phyloP scores from a whole-genome alignment of 2,113 vertebrate species.

The Pomatorhinus ruficollis region DNA sequence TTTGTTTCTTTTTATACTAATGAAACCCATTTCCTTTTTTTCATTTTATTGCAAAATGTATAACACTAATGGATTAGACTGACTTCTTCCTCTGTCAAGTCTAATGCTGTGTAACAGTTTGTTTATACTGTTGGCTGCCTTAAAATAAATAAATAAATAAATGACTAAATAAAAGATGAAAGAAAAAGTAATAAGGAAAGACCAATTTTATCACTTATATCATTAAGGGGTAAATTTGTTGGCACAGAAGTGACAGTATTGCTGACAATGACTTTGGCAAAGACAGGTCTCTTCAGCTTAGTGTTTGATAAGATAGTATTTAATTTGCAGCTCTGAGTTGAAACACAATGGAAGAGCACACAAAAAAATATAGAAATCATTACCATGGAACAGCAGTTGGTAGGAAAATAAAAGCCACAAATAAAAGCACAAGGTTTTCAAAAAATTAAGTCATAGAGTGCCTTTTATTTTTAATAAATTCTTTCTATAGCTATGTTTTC shows the following conservation, averaged over 20 bases:
- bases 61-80: conserved; percentile 19
- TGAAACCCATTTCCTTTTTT: background rate
- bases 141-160: background rate
- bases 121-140: conserved; percentile 3
- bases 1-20: background rate
- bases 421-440: background rate
- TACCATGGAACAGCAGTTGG: background rate
- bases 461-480: background rate
- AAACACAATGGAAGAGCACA: conserved; percentile 12
- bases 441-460: background rate
- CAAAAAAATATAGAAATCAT: conserved; percentile 31
- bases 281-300: conserved; percentile 27
- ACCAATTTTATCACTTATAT: conserved; percentile 26
- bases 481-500: background rate
- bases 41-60: background rate
- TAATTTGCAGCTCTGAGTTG: conserved; percentile 57
- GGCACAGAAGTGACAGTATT: background rate
- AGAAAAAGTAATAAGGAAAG: background rate
- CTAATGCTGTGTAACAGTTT: conserved; percentile 7
- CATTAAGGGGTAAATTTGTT: conserved; percentile 46
- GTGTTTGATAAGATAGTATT: conserved; percentile 26
- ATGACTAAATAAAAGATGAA: background rate
- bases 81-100: conserved; percentile 2
- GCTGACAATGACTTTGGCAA: conserved; percentile 8
- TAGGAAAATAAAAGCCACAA: background rate